Evolutionary conservation across 2,797 vertebrate species (phyloP).

Genomic region (Tragopan temminckii): DNA sequence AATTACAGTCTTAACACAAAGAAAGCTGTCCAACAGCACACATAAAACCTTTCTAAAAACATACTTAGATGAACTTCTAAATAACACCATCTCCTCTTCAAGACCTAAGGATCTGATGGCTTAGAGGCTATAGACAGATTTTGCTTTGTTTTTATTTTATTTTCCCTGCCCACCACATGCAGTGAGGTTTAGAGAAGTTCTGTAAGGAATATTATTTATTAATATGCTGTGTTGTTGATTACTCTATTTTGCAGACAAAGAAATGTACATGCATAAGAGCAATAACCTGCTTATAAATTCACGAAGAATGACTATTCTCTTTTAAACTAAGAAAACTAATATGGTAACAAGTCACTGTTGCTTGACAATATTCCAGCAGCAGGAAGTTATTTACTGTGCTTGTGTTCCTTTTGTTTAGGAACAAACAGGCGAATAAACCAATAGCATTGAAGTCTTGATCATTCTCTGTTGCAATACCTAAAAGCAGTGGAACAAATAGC

Average conservation of each 20-base stretch:
- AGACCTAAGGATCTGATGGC: background rate
- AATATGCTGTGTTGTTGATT: background rate
- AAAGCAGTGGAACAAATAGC: background rate
- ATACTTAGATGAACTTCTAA: background rate
- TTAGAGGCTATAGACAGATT: background rate
- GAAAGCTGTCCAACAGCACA: background rate
- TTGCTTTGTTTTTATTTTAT: background rate
- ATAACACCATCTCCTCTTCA: background rate
- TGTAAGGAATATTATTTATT: background rate
- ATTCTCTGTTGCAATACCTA: background rate
- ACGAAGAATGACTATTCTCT: background rate
- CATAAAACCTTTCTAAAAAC: background rate
- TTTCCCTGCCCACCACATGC: background rate
- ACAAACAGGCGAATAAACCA: background rate
- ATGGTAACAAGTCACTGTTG: background rate
- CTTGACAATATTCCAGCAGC: background rate
- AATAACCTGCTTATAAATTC: background rate
- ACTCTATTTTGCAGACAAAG: background rate
- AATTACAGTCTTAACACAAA: background rate
- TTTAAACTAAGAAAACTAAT: background rate
- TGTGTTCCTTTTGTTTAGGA: background rate
- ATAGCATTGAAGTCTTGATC: background rate
- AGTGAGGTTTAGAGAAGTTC: background rate
- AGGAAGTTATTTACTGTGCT: background rate
- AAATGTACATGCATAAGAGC: background rate